Conservation (phyloP, 2,797 vertebrate genomes). For the Dermochelys coriacea region DNA sequence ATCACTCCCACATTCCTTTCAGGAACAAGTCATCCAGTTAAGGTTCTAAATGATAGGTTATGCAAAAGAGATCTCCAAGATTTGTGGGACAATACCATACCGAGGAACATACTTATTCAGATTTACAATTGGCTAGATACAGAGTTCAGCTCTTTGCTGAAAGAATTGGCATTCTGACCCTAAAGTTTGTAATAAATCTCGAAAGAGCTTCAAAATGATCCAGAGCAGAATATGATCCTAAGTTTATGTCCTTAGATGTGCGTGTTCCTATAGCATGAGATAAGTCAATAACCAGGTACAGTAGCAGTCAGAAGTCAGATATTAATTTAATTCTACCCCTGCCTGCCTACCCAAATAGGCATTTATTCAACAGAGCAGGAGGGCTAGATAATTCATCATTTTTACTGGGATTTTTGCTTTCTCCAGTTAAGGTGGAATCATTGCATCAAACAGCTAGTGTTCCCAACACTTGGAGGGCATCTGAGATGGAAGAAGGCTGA, state of each 20-base stretch:
- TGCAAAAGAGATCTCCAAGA: neutral
- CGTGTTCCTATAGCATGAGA: constrained; percentile 58
- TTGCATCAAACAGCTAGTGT: neutral
- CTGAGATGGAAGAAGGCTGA: neutral
- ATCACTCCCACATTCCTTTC: neutral
- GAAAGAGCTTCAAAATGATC: constrained; percentile 36
- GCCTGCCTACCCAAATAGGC: constrained; percentile 56
- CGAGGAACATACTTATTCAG: constrained; percentile 9
- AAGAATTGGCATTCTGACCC: constrained; percentile 52
- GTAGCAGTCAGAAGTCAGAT: constrained; percentile 72
- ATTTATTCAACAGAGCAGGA: constrained; percentile 65
- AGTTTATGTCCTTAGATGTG: constrained; percentile 14
- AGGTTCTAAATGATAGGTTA: constrained; percentile 24
- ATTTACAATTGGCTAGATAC: rapidly evolving
- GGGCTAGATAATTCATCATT: constrained; percentile 51
- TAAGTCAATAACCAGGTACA: constrained; percentile 71
- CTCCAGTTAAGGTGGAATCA: constrained; percentile 16
- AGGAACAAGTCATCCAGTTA: rapidly evolving
- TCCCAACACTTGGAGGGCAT: neutral
- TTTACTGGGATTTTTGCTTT: constrained; percentile 21
- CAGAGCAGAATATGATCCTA: constrained; percentile 26
- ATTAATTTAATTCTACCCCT: constrained; percentile 76
- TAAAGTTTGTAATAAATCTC: constrained; percentile 40
- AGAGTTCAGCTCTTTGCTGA: neutral
- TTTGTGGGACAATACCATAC: neutral